Evolutionary conservation across 64 coral and sea anemone species (phyloP).

Genomic region (Pocillopora damicornis): DNA sequence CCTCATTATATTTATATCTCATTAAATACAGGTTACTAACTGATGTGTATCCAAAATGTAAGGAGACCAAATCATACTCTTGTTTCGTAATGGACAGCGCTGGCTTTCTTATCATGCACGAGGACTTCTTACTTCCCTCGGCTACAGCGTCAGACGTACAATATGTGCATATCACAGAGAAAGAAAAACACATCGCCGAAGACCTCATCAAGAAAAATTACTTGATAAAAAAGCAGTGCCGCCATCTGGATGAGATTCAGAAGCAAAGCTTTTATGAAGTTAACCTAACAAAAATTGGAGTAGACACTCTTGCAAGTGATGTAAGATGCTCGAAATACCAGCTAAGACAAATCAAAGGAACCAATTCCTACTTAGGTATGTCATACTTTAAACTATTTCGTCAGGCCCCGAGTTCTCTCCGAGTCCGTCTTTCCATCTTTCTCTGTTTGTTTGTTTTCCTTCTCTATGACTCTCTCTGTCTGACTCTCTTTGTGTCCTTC

Average conservation of each 20-base stretch:
- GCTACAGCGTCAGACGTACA: neutral
- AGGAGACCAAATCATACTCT: neutral
- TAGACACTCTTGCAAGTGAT: neutral
- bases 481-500: neutral
- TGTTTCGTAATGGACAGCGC: slow-evolving; percentile 35
- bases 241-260: slow-evolving; percentile 2
- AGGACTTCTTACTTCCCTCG: slow-evolving; percentile 11
- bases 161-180: slow-evolving; percentile 42
- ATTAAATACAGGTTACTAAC: neutral
- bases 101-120: slow-evolving; percentile 41
- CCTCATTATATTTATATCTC: neutral
- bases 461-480: no score
- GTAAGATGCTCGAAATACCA: slow-evolving; percentile 25
- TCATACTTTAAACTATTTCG: neutral
- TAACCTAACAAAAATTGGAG: neutral
- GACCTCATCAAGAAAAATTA: slow-evolving; percentile 11
- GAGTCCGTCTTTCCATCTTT: neutral
- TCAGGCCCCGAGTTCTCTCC: neutral
- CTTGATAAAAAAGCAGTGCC: slow-evolving; percentile 24
- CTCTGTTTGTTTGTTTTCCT: neutral
- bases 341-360: slow-evolving; percentile 10
- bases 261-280: slow-evolving; percentile 49
- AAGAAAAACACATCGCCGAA: slow-evolving; percentile 27
- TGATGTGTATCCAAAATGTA: slow-evolving; percentile 22
- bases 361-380: slow-evolving; percentile 32